Evolutionary conservation across 2,797 vertebrate genomes (phyloP).

Genomic region (Pyrrhura leucotis): DNA sequence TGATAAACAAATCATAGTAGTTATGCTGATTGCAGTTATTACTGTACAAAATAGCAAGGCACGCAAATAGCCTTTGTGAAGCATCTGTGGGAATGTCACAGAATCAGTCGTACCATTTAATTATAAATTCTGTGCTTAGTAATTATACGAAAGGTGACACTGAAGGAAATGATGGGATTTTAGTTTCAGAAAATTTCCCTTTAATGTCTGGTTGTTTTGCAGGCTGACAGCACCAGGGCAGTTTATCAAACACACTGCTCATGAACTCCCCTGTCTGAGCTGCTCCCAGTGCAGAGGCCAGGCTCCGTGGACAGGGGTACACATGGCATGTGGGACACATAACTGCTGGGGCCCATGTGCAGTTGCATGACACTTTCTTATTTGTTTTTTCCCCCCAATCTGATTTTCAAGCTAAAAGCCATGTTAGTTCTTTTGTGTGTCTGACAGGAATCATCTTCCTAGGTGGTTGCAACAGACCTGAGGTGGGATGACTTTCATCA

Average conservation of each 20-base stretch:
- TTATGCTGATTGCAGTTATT: conserved; percentile 16
- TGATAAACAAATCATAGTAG: conserved; percentile 37
- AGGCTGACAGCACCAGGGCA: not conserved
- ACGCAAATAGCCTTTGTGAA: not conserved
- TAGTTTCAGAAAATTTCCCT: not conserved
- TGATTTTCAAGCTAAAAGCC: not conserved
- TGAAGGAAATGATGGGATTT: conserved; percentile 22
- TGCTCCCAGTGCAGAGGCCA: not conserved
- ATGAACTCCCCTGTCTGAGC: rapidly evolving
- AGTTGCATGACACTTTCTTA: not conserved
- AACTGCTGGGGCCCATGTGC: rapidly evolving
- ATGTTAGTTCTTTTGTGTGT: not conserved
- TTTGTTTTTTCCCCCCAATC: not conserved
- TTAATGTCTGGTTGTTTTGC: not conserved
- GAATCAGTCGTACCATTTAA: not conserved
- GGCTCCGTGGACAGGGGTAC: rapidly evolving
- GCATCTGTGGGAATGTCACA: conserved; percentile 12
- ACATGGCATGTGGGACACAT: rapidly evolving
- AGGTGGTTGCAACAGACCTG: not conserved
- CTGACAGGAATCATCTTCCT: not conserved
- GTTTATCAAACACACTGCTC: not conserved
- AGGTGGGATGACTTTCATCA: not conserved
- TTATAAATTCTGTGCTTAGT: not conserved
- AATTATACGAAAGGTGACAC: conserved; percentile 30
- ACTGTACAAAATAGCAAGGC: not conserved